Evolutionary conservation across 2,113 vertebrate species (phyloP), one percentile per base, ranked within the genome.

Genomic region (Opisthocomus hoazin): DNA sequence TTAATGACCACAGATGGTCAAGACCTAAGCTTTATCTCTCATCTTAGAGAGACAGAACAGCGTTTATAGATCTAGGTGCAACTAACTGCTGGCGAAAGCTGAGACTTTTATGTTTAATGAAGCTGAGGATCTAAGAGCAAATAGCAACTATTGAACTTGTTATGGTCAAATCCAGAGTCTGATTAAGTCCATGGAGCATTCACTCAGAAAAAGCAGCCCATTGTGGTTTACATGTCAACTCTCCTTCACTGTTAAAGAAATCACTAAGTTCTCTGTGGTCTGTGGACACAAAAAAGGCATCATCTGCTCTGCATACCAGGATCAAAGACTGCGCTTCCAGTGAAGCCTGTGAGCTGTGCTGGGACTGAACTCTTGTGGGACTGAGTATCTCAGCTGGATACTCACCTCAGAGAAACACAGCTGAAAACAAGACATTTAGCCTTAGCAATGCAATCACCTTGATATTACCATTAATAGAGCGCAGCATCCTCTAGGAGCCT

Each of bases 131-230:
- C 95, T 94, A 92, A 86, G 92, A 96, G 90, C 95, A 97, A 97
- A 96, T 95, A 97, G 95, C 91, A 96, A 76, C 96, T 97, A 96
- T 97, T 76, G 93, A 98, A 96, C 96, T 95, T 96, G 97, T 97
- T 97, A 97, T 90, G 97, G 94, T 95, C 96, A 98, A 97, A 97
- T 93, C 83, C 80, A 77, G 90, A 94, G 89, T 93, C 96, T 98
- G 97, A 98, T 98, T 97, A 98, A 97, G 97, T 97, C 97, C 97
- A 70, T 75, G 75, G 97, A 96, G 97, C 93, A 96, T 90, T 97
- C 90, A 87, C 56, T 93, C 81, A 80, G 94, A 95, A 93, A 84
- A 95, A 92, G 71, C 93, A 97, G 95, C 53, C 94, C 34, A 0
- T 45, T 93, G 84, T 87, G 90, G 92, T 90, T 97, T 97, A 85